Evolutionary conservation across 1,140 invertebrate species (phyloP).

Genomic region (Macrobrachium nipponense): DNA sequence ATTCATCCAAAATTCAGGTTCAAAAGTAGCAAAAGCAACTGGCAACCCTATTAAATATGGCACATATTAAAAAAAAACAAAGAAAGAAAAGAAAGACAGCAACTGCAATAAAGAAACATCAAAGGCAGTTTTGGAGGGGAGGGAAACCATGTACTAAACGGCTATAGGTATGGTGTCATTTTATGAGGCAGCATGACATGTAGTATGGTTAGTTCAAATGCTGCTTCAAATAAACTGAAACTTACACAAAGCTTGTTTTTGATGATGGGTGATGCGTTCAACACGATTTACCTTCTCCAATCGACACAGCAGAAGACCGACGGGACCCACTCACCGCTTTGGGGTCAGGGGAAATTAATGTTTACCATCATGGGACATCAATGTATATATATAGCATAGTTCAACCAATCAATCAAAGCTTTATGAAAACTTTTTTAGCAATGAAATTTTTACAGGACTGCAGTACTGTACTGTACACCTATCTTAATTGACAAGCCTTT

Average conservation of each 20-base stretch:
- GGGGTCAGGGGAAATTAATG: slow-evolving; percentile 13
- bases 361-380: not conserved
- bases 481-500: too few species aligned
- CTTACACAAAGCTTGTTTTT: slow-evolving; percentile 58
- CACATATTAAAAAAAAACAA: not conserved
- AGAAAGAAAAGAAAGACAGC: not conserved
- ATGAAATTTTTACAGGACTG: not conserved
- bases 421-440: not conserved
- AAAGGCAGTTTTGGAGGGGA: slow-evolving; percentile 2
- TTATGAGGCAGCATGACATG: slow-evolving; percentile 37
- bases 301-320: slow-evolving; percentile 57
- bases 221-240: slow-evolving; percentile 49
- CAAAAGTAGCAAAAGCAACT: not conserved
- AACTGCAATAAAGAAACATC: slow-evolving; percentile 35
- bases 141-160: slow-evolving; percentile 38
- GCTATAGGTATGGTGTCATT: slow-evolving; percentile 54
- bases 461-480: not conserved
- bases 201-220: slow-evolving; percentile 53
- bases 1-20: too few species aligned
- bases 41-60: not conserved
- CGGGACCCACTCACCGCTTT: slow-evolving; percentile 58
- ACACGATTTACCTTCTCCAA: slow-evolving; percentile 63
- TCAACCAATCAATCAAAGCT: too few species aligned
- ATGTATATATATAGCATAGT: too few species aligned
- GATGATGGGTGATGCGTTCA: slow-evolving; percentile 52